Conservation (phyloP, 2,888 invertebrate genomes). For the Apamea sordens region DNA sequence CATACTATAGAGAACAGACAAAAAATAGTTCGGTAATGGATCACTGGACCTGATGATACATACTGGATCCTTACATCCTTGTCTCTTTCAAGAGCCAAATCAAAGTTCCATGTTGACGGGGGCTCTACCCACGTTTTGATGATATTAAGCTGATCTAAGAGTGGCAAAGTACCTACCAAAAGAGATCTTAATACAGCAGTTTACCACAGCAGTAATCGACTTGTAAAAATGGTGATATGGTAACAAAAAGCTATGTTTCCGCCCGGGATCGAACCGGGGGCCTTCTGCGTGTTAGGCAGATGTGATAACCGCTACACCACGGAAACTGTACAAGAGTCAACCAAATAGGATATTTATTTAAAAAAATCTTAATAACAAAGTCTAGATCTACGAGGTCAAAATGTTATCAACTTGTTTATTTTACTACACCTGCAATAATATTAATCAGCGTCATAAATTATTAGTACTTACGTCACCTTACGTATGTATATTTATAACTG, state of each 20-base stretch:
- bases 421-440: constrained; percentile 26
- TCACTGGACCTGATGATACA: not conserved
- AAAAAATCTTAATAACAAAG: not conserved
- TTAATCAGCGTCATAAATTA: not conserved
- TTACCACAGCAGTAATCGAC: not conserved
- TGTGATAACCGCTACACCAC: constrained; percentile 97
- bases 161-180: not conserved
- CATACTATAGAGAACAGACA: not conserved
- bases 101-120: not conserved
- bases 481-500: no score
- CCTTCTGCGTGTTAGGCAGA: constrained; percentile 98
- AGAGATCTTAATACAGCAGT: not conserved
- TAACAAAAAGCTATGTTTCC: constrained; percentile 90
- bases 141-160: not conserved
- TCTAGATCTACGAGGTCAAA: not conserved
- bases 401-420: constrained; percentile 22
- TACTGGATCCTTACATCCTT: not conserved
- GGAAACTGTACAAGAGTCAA: constrained; percentile 86
- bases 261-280: constrained; percentile 97
- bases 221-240: not conserved
- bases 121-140: not conserved
- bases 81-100: not conserved
- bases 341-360: constrained; percentile 1
- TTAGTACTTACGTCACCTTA: not conserved
- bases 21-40: not conserved